A percentile compares a stretch with the other conserved stretches of the same genome.
phyloP scores from a whole-genome alignment of 2,888 invertebrate species.

The Hypselothyrea guttata region DNA sequence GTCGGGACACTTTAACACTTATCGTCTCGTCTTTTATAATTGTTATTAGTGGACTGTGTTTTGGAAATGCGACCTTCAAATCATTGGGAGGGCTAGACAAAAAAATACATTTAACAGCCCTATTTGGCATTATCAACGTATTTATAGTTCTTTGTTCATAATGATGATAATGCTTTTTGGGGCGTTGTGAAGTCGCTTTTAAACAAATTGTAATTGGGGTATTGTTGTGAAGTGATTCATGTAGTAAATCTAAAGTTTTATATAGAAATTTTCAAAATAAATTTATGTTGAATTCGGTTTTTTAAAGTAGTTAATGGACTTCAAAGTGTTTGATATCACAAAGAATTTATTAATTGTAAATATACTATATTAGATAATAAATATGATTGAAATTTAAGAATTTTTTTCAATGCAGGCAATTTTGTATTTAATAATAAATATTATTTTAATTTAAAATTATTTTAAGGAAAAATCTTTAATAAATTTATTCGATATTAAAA shows the following conservation, averaged over 20 bases:
- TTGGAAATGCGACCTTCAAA: conserved; percentile 39
- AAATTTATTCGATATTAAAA: too few relatives aligned
- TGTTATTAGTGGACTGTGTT: conserved; percentile 19
- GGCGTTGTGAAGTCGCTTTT: conserved; percentile 48
- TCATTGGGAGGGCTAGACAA: conserved; percentile 31
- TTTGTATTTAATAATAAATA: too few relatives aligned
- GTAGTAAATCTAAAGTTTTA: too few relatives aligned
- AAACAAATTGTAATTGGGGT: conserved; percentile 21
- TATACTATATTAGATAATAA: too few relatives aligned
- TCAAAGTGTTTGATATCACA: too few relatives aligned
- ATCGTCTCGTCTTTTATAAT: conserved; percentile 30
- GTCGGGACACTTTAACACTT: conserved; percentile 40
- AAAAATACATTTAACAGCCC: conserved; percentile 48
- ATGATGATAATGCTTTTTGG: conserved; percentile 23
- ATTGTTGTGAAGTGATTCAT: neutral
- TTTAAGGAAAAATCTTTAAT: too few relatives aligned
- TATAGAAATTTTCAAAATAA: too few relatives aligned
- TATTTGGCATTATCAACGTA: conserved; percentile 41
- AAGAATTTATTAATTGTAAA: too few relatives aligned
- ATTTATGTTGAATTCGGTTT: too few relatives aligned
- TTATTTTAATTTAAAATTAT: neutral
- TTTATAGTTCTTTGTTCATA: conserved; percentile 19
- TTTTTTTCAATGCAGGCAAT: too few relatives aligned
- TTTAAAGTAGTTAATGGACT: too few relatives aligned
- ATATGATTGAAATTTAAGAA: too few relatives aligned